These are phyloP conservation scores for Leptodirus hochenwartii DNA, from an alignment of 2,888 invertebrate species.

Conservation along the genomic window DNA sequence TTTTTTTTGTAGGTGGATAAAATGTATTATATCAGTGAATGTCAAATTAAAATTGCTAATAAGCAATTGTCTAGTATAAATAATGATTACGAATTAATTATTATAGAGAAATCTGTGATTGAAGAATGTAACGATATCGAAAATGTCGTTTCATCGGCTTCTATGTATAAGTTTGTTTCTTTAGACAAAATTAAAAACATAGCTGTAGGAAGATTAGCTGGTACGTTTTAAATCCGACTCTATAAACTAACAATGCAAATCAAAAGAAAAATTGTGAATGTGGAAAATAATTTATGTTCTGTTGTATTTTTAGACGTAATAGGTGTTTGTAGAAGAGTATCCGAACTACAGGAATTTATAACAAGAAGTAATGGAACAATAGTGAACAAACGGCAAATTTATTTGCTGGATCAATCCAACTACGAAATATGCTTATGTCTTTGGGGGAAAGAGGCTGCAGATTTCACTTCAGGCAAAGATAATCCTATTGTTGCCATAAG, in stretches of 20 bases:
- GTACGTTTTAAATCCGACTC: no score
- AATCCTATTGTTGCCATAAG: no score
- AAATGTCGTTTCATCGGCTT: conserved; percentile 46
- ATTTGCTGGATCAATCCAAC: no score
- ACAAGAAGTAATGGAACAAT: conserved; percentile 62
- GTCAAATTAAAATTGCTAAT: conserved; percentile 81
- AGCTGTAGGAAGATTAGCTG: conserved; percentile 48
- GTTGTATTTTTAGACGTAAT: conserved; percentile 70
- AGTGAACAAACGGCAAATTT: conserved; percentile 79
- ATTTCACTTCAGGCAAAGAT: no score
- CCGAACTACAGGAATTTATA: conserved; percentile 54
- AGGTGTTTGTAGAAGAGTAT: conserved; percentile 61
- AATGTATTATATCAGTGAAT: conserved; percentile 75
- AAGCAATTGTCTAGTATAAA: conserved; percentile 68
- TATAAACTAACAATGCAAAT: no score
- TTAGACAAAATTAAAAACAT: conserved; percentile 54
- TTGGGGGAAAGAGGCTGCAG: no score
- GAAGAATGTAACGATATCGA: conserved; percentile 31
- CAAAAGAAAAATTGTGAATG: no score
- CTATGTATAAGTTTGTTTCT: conserved; percentile 59
- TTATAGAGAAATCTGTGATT: conserved; percentile 41
- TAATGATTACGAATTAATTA: conserved; percentile 93
- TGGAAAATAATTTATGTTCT: no score
- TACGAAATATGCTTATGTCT: no score
- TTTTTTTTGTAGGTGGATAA: conserved; percentile 28